These are phyloP conservation scores for Chelonus formosanus DNA, from an alignment of 2,888 invertebrate genomes.

Conservation along the genomic window DNA sequence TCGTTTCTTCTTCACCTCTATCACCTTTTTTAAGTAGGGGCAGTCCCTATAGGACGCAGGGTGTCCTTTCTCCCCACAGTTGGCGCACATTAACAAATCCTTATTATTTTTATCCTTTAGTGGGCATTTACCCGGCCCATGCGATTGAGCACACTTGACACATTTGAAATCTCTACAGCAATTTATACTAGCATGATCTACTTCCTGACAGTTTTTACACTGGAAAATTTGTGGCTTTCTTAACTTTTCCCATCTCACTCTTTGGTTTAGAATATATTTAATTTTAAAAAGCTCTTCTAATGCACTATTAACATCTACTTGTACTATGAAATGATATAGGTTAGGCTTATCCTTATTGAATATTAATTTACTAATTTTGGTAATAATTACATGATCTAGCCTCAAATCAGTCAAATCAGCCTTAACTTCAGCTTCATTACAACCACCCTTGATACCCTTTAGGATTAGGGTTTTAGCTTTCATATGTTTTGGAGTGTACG, in stretches of 20 bases:
- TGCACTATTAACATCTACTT: not conserved
- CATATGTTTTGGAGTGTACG: too few relatives aligned
- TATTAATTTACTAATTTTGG: too few relatives aligned
- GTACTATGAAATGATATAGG: conserved; percentile 2
- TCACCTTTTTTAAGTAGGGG: not conserved
- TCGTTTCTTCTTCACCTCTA: not conserved
- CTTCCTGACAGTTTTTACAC: conserved; percentile 19
- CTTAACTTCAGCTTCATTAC: too few relatives aligned
- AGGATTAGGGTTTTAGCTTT: too few relatives aligned
- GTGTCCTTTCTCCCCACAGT: not conserved
- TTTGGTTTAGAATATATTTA: not conserved
- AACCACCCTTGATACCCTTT: too few relatives aligned
- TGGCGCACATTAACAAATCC: not conserved
- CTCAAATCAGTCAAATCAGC: too few relatives aligned
- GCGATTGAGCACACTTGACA: conserved; percentile 4
- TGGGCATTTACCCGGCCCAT: conserved; percentile 4
- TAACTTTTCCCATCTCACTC: conserved; percentile 1
- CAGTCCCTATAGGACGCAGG: not conserved
- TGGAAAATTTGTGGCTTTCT: conserved; percentile 6
- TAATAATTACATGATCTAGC: too few relatives aligned
- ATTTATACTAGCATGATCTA: conserved; percentile 11
- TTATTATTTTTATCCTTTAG: not conserved
- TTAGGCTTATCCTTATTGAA: too few relatives aligned
- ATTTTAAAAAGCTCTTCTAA: not conserved
- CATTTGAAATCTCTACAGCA: conserved; percentile 11